Percentiles rank a stretch among this genome's conserved stretches.
Evolutionary conservation across 2,113 vertebrate species (phyloP).

Genomic region (Colossoma macropomum): DNA sequence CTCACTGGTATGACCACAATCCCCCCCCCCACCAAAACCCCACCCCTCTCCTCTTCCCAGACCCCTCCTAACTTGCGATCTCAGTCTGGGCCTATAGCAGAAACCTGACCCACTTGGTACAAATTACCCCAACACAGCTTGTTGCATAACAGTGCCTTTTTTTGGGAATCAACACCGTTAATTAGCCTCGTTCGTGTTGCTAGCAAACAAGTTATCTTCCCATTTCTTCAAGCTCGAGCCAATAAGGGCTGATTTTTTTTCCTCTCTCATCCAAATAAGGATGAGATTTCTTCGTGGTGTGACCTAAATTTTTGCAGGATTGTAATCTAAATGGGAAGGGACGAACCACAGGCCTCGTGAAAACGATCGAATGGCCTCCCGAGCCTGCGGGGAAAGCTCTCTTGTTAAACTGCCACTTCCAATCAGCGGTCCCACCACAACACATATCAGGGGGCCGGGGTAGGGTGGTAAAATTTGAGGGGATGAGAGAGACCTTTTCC

Average conservation of each 20-base stretch:
- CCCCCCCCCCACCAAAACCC: slow-evolving; percentile 39
- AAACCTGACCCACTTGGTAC: slow-evolving; percentile 30
- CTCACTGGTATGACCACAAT: slow-evolving; percentile 56
- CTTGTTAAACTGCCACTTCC: slow-evolving; percentile 62
- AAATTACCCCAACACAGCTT: slow-evolving; percentile 14
- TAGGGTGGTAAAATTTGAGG: neutral
- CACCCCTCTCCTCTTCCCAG: neutral
- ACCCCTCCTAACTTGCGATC: slow-evolving; percentile 29
- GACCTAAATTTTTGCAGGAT: slow-evolving; percentile 55
- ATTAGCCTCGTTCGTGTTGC: neutral
- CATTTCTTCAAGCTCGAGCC: neutral
- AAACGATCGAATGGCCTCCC: slow-evolving; percentile 53
- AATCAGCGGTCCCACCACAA: slow-evolving; percentile 46
- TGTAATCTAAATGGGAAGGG: slow-evolving; percentile 56
- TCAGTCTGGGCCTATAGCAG: slow-evolving; percentile 22
- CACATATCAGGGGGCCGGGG: slow-evolving; percentile 19
- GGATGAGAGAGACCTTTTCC: slow-evolving; percentile 27
- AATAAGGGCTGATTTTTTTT: neutral
- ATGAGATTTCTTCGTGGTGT: slow-evolving; percentile 38
- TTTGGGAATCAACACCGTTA: neutral
- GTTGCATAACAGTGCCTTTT: slow-evolving; percentile 13
- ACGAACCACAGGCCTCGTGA: slow-evolving; percentile 52
- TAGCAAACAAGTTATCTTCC: neutral
- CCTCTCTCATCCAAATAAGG: neutral
- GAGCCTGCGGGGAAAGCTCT: slow-evolving; percentile 49